Evolutionary conservation across 2,797 vertebrate species (phyloP).

Genomic region (Eospalax fontanierii): DNA sequence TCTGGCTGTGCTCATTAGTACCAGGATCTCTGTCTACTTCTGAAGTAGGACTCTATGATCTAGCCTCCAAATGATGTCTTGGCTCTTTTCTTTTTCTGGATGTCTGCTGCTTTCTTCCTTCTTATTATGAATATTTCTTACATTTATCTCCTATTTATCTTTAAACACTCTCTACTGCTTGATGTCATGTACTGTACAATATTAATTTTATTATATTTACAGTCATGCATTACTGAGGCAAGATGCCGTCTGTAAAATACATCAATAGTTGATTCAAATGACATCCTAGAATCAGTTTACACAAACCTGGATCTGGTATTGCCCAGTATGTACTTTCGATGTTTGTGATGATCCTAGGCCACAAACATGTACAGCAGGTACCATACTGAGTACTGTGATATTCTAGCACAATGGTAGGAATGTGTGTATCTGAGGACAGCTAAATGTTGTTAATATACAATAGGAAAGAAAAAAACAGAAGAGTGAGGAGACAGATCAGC

Average conservation of each 20-base stretch:
- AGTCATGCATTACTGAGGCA: background rate
- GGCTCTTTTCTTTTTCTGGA: background rate
- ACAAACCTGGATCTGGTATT: background rate
- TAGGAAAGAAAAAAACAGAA: background rate
- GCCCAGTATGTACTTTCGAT: rapidly evolving
- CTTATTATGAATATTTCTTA: background rate
- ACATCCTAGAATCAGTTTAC: background rate
- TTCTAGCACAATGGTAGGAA: background rate
- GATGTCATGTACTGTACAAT: background rate
- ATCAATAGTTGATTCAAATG: background rate
- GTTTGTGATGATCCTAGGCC: background rate
- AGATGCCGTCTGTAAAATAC: background rate
- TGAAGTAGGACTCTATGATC: background rate
- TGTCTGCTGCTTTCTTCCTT: background rate
- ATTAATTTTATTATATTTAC: slow-evolving; percentile 10
- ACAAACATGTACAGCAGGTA: background rate
- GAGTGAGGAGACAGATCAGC: background rate
- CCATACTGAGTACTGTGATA: background rate
- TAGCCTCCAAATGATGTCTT: background rate
- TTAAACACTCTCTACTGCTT: background rate
- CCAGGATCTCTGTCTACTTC: background rate
- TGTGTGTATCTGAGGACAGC: background rate
- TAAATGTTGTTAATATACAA: background rate
- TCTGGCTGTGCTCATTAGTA: background rate
- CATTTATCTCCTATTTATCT: background rate